phyloP scores from a whole-genome alignment of 2,888 invertebrate genomes.

The Pemphredon lugubris region DNA sequence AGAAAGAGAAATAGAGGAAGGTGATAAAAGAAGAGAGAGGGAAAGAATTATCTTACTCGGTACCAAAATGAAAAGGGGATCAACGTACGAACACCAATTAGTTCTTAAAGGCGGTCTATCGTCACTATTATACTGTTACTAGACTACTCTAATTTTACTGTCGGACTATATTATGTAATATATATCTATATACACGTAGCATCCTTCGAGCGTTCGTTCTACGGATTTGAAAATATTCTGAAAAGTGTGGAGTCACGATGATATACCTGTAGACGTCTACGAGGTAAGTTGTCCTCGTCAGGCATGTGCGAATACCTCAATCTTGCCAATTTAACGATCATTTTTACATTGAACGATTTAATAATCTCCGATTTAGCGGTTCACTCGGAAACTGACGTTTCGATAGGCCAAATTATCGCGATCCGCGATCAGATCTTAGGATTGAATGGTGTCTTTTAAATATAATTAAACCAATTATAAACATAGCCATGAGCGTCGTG shows the following conservation, averaged over 20 bases:
- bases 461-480: too few relatives aligned
- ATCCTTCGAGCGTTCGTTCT: slow-evolving; percentile 25
- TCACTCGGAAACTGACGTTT: too few relatives aligned
- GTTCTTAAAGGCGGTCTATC: slow-evolving; percentile 79
- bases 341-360: background rate
- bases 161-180: slow-evolving; percentile 34
- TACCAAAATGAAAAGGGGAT: slow-evolving; percentile 80
- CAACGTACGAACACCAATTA: slow-evolving; percentile 81
- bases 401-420: too few relatives aligned
- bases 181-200: slow-evolving; percentile 12
- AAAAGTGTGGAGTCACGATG: slow-evolving; percentile 7
- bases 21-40: slow-evolving; percentile 14
- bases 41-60: slow-evolving; percentile 69
- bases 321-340: background rate
- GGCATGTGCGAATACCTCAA: slow-evolving; percentile 21
- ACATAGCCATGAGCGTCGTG: too few relatives aligned
- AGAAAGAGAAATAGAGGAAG: slow-evolving; percentile 15
- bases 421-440: too few relatives aligned
- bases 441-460: too few relatives aligned
- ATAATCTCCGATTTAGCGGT: too few relatives aligned
- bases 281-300: slow-evolving; percentile 19
- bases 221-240: slow-evolving; percentile 12
- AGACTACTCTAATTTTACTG: slow-evolving; percentile 55
- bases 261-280: slow-evolving; percentile 6
- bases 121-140: slow-evolving; percentile 67